Conservation (phyloP, 2,113 vertebrate species). For the Myodes glareolus region DNA sequence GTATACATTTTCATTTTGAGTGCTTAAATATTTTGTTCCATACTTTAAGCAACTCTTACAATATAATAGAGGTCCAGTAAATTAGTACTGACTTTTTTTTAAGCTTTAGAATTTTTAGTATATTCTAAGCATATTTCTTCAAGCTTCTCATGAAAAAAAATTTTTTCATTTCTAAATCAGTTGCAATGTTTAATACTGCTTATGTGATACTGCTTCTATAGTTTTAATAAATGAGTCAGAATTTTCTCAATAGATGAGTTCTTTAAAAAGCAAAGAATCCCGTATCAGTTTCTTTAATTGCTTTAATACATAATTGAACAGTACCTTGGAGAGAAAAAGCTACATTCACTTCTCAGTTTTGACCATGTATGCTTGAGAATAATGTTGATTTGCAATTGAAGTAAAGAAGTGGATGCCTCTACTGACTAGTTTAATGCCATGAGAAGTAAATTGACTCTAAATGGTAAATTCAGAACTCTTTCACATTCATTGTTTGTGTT, state of each 20-base stretch:
- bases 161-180: conserved; percentile 54
- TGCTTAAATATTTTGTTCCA: conserved; percentile 37
- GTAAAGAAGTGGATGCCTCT: background rate
- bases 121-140: background rate
- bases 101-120: conserved; percentile 39
- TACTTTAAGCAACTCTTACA: conserved; percentile 47
- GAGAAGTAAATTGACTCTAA: conserved; percentile 19
- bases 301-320: conserved; percentile 45
- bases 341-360: conserved; percentile 22
- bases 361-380: conserved; percentile 35
- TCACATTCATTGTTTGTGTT: conserved; percentile 24
- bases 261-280: conserved; percentile 31
- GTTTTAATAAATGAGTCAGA: conserved; percentile 48
- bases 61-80: background rate
- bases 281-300: background rate
- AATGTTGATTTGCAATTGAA: conserved; percentile 18
- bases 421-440: background rate
- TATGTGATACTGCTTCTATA: background rate
- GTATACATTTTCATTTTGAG: conserved; percentile 47
- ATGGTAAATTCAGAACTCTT: conserved; percentile 37
- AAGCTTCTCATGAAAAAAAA: background rate
- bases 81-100: conserved; percentile 10
- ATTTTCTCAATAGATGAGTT: conserved; percentile 23
- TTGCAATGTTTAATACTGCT: conserved; percentile 3
- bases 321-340: background rate